Conservation (phyloP, 92 coral and sea anemone genomes). For the Montipora capitata region DNA sequence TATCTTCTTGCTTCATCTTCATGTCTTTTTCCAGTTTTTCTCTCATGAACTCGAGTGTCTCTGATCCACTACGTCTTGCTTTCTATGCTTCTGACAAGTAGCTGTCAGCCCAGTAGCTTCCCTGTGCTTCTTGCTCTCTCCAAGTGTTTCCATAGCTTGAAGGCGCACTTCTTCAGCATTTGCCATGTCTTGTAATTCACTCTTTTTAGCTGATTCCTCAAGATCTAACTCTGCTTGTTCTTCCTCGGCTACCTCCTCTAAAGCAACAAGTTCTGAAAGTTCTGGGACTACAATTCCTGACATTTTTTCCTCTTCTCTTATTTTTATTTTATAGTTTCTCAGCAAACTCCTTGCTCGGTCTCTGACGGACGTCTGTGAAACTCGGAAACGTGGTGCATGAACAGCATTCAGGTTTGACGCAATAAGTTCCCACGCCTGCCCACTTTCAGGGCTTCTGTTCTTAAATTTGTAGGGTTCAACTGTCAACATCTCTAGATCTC, state of each 20-base stretch:
- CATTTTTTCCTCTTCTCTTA: neutral
- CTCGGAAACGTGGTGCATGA: conserved; percentile 11
- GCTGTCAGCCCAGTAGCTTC: conserved; percentile 24
- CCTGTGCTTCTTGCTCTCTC: neutral
- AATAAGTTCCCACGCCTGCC: neutral
- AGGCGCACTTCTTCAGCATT: neutral
- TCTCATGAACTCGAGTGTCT: conserved; percentile 17
- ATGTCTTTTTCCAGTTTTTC: conserved; percentile 25
- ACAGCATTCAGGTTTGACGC: neutral
- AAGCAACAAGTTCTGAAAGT: conserved; percentile 1
- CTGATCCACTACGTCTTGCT: conserved; percentile 31
- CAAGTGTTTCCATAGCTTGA: too few relatives aligned
- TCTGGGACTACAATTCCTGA: conserved; percentile 9
- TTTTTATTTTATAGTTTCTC: too few relatives aligned
- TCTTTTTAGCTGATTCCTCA: neutral
- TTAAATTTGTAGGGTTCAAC: neutral
- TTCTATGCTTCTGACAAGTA: neutral
- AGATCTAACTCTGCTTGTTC: neutral
- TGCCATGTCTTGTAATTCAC: neutral
- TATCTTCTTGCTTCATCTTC: conserved; percentile 10
- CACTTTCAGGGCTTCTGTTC: conserved; percentile 2
- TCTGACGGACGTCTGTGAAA: neutral
- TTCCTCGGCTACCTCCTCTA: neutral
- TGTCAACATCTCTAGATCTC: neutral
- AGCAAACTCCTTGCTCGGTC: neutral